Conservation (phyloP, 1,140 invertebrate genomes). For the Muscidifurax raptorellus region DNA sequence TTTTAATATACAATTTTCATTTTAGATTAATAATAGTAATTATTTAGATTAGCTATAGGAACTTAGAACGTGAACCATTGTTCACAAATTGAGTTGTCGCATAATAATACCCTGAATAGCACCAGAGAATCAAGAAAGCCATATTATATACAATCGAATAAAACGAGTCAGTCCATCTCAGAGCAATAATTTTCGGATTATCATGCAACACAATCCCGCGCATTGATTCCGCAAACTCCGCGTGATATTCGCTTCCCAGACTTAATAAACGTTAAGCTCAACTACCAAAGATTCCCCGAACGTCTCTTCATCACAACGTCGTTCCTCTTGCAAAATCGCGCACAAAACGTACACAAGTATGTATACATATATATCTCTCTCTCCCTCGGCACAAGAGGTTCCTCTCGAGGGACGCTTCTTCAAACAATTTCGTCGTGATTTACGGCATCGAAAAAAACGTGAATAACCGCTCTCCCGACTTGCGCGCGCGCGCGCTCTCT, state of each 20-base stretch:
- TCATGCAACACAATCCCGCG: background rate
- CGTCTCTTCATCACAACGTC: background rate
- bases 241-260: background rate
- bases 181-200: background rate
- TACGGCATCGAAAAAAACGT: constrained; percentile 30
- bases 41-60: no score
- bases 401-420: constrained; percentile 11
- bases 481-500: background rate
- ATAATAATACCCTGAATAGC: background rate
- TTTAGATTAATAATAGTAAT: no score
- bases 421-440: constrained; percentile 41
- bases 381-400: background rate
- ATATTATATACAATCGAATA: background rate
- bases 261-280: background rate
- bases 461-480: constrained; percentile 6
- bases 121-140: background rate
- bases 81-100: background rate
- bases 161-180: background rate
- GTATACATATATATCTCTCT: no score
- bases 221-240: background rate
- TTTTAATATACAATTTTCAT: no score
- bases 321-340: background rate
- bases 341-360: background rate
- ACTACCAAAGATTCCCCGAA: background rate
- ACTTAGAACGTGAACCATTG: background rate